These are phyloP conservation scores for Myotis daubentonii DNA, from an alignment of 2,797 vertebrate genomes.

Conservation along the genomic window DNA sequence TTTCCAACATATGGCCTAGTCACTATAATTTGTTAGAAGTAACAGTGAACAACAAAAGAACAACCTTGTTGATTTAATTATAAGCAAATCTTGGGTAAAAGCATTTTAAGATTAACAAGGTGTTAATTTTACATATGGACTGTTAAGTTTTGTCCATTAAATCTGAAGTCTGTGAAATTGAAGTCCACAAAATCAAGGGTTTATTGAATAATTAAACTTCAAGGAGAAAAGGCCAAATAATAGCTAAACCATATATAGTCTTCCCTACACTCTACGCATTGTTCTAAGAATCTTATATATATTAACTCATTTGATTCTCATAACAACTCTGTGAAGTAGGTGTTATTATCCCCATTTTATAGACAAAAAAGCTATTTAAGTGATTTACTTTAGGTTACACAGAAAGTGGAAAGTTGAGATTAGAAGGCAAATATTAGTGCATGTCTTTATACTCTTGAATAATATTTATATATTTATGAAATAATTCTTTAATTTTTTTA, in stretches of 20 bases:
- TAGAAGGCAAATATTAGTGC: conserved; percentile 19
- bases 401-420: conserved; percentile 3
- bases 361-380: conserved; percentile 30
- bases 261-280: not conserved
- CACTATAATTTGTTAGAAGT: not conserved
- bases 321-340: not conserved
- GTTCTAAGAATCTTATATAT: not conserved
- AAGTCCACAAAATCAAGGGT: not conserved
- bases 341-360: not conserved
- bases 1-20: not conserved
- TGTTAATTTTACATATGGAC: not conserved
- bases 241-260: not conserved
- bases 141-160: not conserved
- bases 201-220: not conserved
- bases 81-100: not conserved
- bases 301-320: conserved; percentile 30
- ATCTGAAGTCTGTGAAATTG: not conserved
- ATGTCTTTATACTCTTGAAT: conserved; percentile 22
- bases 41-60: not conserved
- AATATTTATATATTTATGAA: not conserved
- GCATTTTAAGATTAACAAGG: not conserved
- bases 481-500: conserved; percentile 12
- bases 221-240: not conserved
- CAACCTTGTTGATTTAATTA: not conserved
- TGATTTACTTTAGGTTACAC: not conserved